Conservation (phyloP, 1,140 invertebrate genomes). For the Caenorhabditis tropicalis region DNA sequence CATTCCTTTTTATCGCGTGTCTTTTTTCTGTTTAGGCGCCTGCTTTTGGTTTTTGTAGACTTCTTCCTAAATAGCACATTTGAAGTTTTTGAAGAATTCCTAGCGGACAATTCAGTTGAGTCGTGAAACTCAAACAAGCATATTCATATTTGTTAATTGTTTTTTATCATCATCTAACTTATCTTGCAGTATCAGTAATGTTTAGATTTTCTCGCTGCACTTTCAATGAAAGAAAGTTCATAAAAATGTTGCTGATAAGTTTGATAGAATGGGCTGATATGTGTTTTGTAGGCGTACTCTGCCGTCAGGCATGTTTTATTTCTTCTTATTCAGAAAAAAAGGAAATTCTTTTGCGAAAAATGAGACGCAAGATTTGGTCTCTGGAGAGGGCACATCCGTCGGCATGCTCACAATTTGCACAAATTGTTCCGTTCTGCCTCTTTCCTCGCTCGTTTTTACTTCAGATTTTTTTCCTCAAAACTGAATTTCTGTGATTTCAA, state of each 20-base stretch:
- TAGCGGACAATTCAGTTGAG: too few relatives aligned
- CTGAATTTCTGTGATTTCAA: background rate
- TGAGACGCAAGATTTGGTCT: background rate
- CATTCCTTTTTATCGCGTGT: background rate
- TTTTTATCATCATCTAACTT: too few relatives aligned
- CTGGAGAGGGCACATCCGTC: background rate
- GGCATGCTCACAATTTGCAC: conserved; percentile 4
- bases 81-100: too few relatives aligned
- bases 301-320: background rate
- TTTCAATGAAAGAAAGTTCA: background rate
- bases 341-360: background rate
- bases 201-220: too few relatives aligned
- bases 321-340: background rate
- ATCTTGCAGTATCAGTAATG: too few relatives aligned
- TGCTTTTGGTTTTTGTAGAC: background rate
- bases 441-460: background rate
- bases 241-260: background rate
- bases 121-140: too few relatives aligned
- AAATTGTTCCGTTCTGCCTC: background rate
- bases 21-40: background rate
- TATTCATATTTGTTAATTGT: too few relatives aligned
- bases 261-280: conserved; percentile 3
- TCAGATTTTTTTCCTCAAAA: background rate
- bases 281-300: background rate
- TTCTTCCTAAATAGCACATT: background rate